Conservation (phyloP, 2,888 invertebrate species). For the Blera fallax region DNA sequence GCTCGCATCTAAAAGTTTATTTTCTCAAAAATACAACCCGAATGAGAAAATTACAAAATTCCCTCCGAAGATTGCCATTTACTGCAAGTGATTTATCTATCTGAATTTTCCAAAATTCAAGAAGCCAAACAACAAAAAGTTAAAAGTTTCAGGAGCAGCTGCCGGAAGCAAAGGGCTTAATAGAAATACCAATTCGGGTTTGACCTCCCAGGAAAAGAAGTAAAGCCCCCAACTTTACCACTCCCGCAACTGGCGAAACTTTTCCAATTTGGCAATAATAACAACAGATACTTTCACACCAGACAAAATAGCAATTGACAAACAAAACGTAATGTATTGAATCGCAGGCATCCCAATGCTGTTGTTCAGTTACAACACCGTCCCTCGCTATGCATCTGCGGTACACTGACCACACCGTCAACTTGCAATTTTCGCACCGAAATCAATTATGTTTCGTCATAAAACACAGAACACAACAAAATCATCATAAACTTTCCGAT, state of each 20-base stretch:
- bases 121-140: conserved; percentile 65
- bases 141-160: conserved; percentile 68
- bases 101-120: conserved; percentile 57
- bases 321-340: conserved; percentile 65
- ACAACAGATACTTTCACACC: conserved; percentile 69
- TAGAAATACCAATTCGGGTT: conserved; percentile 62
- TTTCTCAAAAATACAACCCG: conserved; percentile 26
- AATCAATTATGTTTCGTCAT: conserved; percentile 66
- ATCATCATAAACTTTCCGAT: conserved; percentile 61
- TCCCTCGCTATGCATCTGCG: conserved; percentile 6
- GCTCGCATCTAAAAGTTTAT: conserved; percentile 46
- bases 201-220: conserved; percentile 48
- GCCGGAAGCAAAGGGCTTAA: conserved; percentile 66
- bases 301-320: conserved; percentile 67
- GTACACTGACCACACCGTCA: conserved; percentile 16
- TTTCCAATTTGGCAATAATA: conserved; percentile 73
- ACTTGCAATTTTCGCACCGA: conserved; percentile 38
- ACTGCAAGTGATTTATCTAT: conserved; percentile 70
- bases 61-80: conserved; percentile 60
- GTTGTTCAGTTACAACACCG: conserved; percentile 16
- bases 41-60: conserved; percentile 54
- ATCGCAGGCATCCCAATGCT: conserved; percentile 40
- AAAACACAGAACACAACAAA: conserved; percentile 62
- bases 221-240: conserved; percentile 1
- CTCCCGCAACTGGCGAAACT: conserved; percentile 45